These are phyloP conservation scores for Lepus timidus DNA, from an alignment of 2,113 vertebrate species.

Conservation along the genomic window DNA sequence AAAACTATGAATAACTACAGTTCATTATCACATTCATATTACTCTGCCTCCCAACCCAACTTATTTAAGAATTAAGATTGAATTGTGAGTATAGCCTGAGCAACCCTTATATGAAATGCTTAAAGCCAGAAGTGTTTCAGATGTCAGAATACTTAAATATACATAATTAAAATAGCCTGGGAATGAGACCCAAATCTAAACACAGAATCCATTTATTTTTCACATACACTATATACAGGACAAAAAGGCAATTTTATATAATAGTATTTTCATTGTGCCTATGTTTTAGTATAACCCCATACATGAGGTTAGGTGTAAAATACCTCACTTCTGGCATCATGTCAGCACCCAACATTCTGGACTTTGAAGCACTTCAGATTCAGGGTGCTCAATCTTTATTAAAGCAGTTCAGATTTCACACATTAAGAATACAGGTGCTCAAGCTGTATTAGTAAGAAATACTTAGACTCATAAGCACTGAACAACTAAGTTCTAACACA, in stretches of 20 bases:
- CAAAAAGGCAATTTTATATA: neutral
- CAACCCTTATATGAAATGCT: neutral
- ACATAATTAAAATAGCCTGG: neutral
- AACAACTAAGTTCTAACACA: conserved; percentile 49
- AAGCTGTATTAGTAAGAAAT: conserved; percentile 9
- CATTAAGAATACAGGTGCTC: neutral
- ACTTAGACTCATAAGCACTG: neutral
- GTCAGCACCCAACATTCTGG: neutral
- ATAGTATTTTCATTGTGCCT: neutral
- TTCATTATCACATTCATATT: conserved; percentile 37
- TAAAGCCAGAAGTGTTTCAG: neutral
- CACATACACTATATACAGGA: neutral
- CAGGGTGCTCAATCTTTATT: too few relatives aligned
- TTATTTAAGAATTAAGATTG: neutral
- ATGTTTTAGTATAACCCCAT: neutral
- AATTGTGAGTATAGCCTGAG: neutral
- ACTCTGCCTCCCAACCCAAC: conserved; percentile 1
- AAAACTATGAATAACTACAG: conserved; percentile 28
- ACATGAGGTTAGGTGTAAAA: neutral
- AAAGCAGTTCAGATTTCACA: too few relatives aligned
- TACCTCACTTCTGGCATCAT: neutral
- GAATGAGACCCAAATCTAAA: neutral
- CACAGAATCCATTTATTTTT: neutral
- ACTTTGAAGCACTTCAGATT: neutral
- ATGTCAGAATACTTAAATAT: neutral